Evolutionary conservation across 2,888 invertebrate genomes (phyloP).

Genomic region (Tuberolachnus salignus): DNA sequence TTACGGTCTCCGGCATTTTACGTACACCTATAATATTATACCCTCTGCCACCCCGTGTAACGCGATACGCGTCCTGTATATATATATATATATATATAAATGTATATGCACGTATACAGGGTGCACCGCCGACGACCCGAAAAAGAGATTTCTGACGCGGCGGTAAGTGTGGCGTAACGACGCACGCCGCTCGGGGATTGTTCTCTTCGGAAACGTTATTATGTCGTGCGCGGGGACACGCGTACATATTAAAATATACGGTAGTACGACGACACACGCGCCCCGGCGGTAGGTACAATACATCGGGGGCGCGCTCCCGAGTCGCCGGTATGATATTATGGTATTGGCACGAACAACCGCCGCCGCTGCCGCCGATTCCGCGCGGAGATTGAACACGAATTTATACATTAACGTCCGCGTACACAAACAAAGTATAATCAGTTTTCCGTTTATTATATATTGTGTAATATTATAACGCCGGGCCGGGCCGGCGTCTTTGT

Average conservation of each 20-base stretch:
- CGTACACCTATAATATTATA: too few relatives aligned
- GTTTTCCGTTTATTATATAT: background rate
- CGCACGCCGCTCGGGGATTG: background rate
- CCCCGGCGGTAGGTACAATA: background rate
- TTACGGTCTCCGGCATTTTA: background rate
- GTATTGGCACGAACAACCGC: constrained; percentile 20
- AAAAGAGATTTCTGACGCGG: too few relatives aligned
- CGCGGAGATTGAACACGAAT: constrained; percentile 6
- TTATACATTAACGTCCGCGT: background rate
- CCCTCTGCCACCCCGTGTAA: background rate
- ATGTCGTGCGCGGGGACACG: background rate
- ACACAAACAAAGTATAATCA: constrained; percentile 11
- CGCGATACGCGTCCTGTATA: too few relatives aligned
- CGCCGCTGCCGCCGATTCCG: background rate
- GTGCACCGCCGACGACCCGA: too few relatives aligned
- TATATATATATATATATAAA: too few relatives aligned
- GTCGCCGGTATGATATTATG: background rate
- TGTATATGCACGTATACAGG: background rate
- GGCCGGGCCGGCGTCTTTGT: background rate
- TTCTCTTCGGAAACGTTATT: constrained; percentile 20
- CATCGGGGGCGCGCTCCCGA: background rate
- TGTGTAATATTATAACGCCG: background rate
- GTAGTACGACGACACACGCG: background rate
- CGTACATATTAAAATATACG: too few relatives aligned
- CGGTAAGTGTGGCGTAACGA: background rate